phyloP scores from a whole-genome alignment of 1,140 invertebrate species.

The Panagrolaimus sp. region DNA sequence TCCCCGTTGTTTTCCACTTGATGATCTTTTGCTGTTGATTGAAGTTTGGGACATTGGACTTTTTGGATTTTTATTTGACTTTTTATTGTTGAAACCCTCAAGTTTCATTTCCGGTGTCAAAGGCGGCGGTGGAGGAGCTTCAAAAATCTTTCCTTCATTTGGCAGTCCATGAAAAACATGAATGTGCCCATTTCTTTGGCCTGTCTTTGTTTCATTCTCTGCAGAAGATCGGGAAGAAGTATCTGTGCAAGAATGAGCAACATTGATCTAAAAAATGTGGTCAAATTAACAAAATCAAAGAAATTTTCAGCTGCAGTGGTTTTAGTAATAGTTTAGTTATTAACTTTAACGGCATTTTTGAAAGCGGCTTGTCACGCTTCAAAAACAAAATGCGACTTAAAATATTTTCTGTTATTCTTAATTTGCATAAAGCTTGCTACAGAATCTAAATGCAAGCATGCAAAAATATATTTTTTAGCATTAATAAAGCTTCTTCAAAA shows the following conservation, averaged over 20 bases:
- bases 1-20: not conserved
- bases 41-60: not conserved
- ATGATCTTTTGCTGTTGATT: not conserved
- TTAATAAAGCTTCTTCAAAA: too few relatives aligned
- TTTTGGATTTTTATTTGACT: not conserved
- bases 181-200: not conserved
- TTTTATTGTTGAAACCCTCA: not conserved
- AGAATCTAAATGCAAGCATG: too few relatives aligned
- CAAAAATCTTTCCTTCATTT: not conserved
- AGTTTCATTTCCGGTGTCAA: not conserved
- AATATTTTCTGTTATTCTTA: too few relatives aligned
- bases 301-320: too few relatives aligned
- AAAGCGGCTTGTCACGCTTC: too few relatives aligned
- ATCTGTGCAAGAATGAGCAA: not conserved
- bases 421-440: too few relatives aligned
- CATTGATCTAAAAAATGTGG: not conserved
- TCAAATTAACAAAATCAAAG: too few relatives aligned
- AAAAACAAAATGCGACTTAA: too few relatives aligned
- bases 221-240: not conserved
- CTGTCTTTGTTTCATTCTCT: not conserved
- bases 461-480: too few relatives aligned
- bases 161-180: constrained; percentile 11
- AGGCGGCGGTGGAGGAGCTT: not conserved
- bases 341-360: too few relatives aligned
- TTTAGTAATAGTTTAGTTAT: too few relatives aligned